Percentiles rank a stretch among this genome's conserved stretches.
These are phyloP conservation scores for Callaeas wilsoni DNA, from an alignment of 2,113 vertebrate species.

Conservation along the genomic window DNA sequence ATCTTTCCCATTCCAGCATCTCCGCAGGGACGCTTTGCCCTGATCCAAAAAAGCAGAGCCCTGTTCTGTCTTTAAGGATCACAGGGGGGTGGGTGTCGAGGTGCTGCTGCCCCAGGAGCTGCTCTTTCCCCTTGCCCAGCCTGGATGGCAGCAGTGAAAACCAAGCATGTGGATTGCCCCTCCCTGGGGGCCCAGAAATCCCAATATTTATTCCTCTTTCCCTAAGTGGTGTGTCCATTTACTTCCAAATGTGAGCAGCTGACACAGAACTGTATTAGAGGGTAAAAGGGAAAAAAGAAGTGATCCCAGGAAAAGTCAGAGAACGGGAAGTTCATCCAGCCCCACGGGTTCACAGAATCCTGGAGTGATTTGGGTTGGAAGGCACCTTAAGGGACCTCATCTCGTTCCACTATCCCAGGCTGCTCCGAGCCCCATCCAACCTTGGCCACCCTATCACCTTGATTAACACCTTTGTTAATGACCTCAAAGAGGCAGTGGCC, in stretches of 20 bases:
- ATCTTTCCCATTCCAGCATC: neutral
- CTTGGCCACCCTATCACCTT: neutral
- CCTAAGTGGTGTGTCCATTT: neutral
- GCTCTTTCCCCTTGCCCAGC: neutral
- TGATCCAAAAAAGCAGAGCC: neutral
- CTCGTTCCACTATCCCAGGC: neutral
- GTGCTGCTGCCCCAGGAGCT: neutral
- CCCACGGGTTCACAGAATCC: neutral
- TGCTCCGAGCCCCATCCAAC: neutral
- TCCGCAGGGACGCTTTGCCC: neutral
- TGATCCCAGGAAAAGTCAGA: neutral
- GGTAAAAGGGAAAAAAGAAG: neutral
- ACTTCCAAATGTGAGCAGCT: neutral
- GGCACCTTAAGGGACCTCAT: no score
- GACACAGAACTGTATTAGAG: neutral
- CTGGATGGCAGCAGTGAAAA: neutral
- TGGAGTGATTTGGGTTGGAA: neutral
- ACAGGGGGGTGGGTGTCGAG: fast-evolving
- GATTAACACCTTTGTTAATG: neutral
- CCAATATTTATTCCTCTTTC: neutral
- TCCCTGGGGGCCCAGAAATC: neutral
- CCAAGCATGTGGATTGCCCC: fast-evolving
- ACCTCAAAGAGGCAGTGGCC: neutral
- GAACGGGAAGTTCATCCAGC: neutral
- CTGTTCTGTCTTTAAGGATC: neutral